phyloP scores from a whole-genome alignment of 2,888 invertebrate species.

The Ophion obscuratus region DNA sequence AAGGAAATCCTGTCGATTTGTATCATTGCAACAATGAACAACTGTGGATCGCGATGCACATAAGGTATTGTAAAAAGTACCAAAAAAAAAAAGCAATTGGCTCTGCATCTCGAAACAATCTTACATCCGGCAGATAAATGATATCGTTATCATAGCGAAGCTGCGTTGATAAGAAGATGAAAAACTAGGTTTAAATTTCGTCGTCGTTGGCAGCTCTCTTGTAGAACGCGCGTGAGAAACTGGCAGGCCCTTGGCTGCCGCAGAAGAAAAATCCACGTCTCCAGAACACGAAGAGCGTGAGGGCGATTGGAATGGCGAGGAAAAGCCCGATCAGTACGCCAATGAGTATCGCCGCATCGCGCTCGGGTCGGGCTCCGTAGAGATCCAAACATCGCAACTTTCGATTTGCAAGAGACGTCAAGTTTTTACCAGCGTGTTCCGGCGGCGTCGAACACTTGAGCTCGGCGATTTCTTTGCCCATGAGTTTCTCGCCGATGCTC shows the following conservation, averaged over 20 bases:
- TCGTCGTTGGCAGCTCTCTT: conserved; percentile 88
- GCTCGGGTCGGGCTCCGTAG: conserved; percentile 88
- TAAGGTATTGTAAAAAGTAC: background rate
- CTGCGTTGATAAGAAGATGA: too few relatives aligned
- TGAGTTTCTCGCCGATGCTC: conserved; percentile 70
- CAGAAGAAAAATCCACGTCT: conserved; percentile 88
- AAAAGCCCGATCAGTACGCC: conserved; percentile 89
- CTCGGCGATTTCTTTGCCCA: conserved; percentile 69
- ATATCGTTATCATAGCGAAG: too few relatives aligned
- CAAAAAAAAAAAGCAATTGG: background rate
- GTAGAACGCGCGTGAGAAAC: conserved; percentile 90
- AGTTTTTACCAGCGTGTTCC: conserved; percentile 87
- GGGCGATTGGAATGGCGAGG: conserved; percentile 88
- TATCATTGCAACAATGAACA: too few relatives aligned
- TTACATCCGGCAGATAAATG: too few relatives aligned
- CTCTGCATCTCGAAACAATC: too few relatives aligned
- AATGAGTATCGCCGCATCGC: conserved; percentile 89
- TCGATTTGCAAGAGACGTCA: conserved; percentile 86
- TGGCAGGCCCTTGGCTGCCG: conserved; percentile 86
- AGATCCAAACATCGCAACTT: conserved; percentile 89
- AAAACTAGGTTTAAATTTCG: conserved; percentile 77
- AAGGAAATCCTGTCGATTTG: too few relatives aligned
- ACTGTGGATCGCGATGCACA: too few relatives aligned
- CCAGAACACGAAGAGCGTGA: conserved; percentile 87
- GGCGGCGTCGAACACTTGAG: conserved; percentile 88